Percentiles rank a stretch among this genome's conserved stretches.
These are phyloP conservation scores for Eremobia ochroleuca DNA, from an alignment of 2,888 invertebrate species.

Conservation along the genomic window DNA sequence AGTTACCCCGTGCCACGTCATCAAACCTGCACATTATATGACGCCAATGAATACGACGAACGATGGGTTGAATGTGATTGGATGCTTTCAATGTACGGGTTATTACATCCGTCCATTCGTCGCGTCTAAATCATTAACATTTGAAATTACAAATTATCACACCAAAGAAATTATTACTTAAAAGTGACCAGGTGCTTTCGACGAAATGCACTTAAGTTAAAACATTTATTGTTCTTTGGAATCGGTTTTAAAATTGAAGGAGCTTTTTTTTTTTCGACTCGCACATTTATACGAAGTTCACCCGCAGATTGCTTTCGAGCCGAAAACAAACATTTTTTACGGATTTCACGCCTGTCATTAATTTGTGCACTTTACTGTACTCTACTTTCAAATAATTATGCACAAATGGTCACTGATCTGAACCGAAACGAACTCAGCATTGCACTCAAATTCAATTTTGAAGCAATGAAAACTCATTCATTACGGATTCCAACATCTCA, in stretches of 20 bases:
- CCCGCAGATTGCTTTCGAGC: background rate
- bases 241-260: conserved; percentile 19
- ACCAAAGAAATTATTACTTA: conserved; percentile 36
- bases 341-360: conserved; percentile 18
- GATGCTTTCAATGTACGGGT: conserved; percentile 45
- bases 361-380: conserved; percentile 14
- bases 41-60: conserved; percentile 33
- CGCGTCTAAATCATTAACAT: conserved; percentile 18
- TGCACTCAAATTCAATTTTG: background rate
- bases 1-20: conserved; percentile 59
- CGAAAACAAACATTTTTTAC: conserved; percentile 13
- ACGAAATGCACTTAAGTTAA: background rate
- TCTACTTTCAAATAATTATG: conserved; percentile 17
- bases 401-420: background rate
- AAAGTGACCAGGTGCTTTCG: conserved; percentile 24
- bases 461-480: background rate
- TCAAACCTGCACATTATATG: conserved; percentile 50
- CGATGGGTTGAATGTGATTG: conserved; percentile 26
- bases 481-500: background rate
- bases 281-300: conserved; percentile 19
- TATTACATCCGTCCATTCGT: conserved; percentile 54
- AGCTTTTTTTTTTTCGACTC: background rate
- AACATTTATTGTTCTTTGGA: conserved; percentile 28
- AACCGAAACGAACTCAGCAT: background rate
- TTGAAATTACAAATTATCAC: conserved; percentile 43